Base-by-base conservation (phyloP, 2,113 vertebrate species). In the Ceyx margarethae region DNA sequence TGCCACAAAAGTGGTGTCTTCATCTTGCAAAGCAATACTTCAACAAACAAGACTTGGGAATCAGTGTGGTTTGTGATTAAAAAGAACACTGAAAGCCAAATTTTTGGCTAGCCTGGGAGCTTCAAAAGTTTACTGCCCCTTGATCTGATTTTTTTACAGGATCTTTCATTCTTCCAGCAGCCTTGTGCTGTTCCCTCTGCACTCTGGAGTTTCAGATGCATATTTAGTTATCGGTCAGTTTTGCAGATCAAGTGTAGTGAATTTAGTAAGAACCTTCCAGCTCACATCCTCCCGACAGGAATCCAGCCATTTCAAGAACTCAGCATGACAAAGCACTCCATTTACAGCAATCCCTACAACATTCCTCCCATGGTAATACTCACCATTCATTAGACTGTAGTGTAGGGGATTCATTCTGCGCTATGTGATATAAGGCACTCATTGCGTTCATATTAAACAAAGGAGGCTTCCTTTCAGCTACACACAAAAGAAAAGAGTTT, bases 391-490 rank as follows among this genome's bases (percentile, higher is more conserved):
- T 99, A 82, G 99, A 99, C 97, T 99, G 99, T 96, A 99, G 98
- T 91, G 97, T 97, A 91, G 99, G 99, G 97, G 99, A 99, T 97
- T 99, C 99, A 97, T 99, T 99, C 98, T 99, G 99, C 96, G 99
- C 99, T 98, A 99, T 99, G 94, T 99, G 99, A 97, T 99, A 99
- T 99, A 99, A 99, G 99, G 99, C 99, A 99, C 99, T 99, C 99
- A 99, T 99, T 97, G 99, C 99, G 97, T 99, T 99, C 99, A 99
- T 99, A 97, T 99, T 99, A 98, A 99, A 99, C 96, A 99, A 98
- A 94, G 99, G 99, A 97, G 99, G 99, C 96, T 99, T 99, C 97
- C 99, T 98, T 98, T 99, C 99, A 97, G 99, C 99, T 99, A 86
- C 80, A 96, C 96, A 96, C 87, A 91, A 97, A 96, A 96, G 73